phyloP scores from a whole-genome alignment of 2,113 vertebrate species.

The Tyrannus savana region DNA sequence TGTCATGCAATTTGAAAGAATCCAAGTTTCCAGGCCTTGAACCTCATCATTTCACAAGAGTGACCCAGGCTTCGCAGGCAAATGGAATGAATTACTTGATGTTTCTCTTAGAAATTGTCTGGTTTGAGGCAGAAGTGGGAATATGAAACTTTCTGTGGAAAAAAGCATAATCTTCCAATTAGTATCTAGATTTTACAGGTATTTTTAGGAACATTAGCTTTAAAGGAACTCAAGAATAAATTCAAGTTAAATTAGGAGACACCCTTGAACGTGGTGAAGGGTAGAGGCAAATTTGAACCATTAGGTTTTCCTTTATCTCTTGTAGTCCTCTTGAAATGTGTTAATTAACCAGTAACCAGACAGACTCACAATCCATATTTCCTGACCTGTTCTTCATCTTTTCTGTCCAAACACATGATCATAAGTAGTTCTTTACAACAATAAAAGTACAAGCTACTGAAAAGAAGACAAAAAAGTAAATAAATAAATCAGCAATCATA shows the following conservation, averaged over 20 bases:
- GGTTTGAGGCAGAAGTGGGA: not conserved
- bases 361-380: not conserved
- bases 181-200: not conserved
- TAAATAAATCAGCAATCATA: not conserved
- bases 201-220: not conserved
- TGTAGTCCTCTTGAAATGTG: not conserved
- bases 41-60: not conserved
- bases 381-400: not conserved
- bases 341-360: not conserved
- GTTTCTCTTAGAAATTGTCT: not conserved
- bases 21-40: not conserved
- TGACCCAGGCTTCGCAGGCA: not conserved
- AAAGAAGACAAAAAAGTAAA: not conserved
- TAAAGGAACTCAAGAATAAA: not conserved
- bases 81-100: not conserved
- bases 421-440: not conserved
- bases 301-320: not conserved
- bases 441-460: not conserved
- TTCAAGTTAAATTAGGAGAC: not conserved
- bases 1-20: not conserved
- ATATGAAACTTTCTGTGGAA: not conserved
- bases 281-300: not conserved
- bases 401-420: not conserved
- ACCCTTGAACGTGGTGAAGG: not conserved
- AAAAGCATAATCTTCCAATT: not conserved